Percentiles rank a stretch among this genome's conserved stretches.
Evolutionary conservation across 2,888 invertebrate genomes (phyloP).

Genomic region (Eupithecia vulgata): DNA sequence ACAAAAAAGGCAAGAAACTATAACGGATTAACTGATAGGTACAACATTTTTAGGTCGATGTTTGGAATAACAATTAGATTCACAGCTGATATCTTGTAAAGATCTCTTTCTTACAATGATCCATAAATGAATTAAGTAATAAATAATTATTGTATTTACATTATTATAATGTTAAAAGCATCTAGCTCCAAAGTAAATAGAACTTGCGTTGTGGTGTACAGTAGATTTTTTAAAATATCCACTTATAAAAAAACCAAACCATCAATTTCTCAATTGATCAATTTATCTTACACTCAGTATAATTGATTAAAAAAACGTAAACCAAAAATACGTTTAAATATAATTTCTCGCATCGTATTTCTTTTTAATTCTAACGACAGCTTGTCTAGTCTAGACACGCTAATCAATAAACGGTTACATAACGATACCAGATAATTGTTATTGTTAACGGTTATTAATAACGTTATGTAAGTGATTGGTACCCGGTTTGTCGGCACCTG

Average conservation of each 20-base stretch:
- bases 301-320: background rate
- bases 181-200: no score
- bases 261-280: no score
- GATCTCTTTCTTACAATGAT: background rate
- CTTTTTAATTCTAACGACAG: background rate
- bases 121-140: background rate
- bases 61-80: conserved; percentile 10
- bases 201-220: background rate
- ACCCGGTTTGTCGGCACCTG: conserved; percentile 40
- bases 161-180: no score
- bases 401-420: conserved; percentile 21
- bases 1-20: conserved; percentile 42
- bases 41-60: conserved; percentile 32
- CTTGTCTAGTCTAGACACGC: conserved; percentile 15
- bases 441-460: conserved; percentile 18
- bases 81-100: background rate
- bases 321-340: background rate
- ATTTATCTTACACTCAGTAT: background rate
- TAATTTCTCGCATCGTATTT: background rate
- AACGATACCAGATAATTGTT: conserved; percentile 16
- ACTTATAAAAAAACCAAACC: background rate
- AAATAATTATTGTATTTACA: background rate
- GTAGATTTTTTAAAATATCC: no score
- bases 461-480: conserved; percentile 29
- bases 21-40: conserved; percentile 37